These are phyloP conservation scores for Otis tarda DNA, from an alignment of 2,113 vertebrate species.

Conservation along the genomic window DNA sequence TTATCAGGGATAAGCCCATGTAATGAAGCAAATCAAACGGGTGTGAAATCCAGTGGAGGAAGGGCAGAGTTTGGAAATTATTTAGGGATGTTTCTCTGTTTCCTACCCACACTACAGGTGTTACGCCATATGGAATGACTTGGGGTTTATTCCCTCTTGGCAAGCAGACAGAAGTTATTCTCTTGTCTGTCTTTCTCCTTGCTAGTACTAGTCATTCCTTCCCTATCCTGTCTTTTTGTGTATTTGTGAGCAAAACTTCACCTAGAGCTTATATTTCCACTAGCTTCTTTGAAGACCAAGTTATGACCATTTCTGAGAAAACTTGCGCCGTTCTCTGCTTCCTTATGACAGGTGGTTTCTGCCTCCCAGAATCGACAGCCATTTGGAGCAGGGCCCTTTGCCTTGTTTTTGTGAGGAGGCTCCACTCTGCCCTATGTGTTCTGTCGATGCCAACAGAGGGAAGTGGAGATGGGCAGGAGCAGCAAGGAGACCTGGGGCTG, in stretches of 20 bases:
- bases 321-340: neutral
- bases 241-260: neutral
- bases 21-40: neutral
- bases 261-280: neutral
- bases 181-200: neutral
- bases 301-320: neutral
- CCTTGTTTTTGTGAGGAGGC: neutral
- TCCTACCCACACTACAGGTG: neutral
- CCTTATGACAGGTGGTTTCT: neutral
- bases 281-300: neutral
- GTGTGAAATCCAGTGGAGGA: neutral
- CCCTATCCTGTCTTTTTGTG: neutral
- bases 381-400: neutral
- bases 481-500: neutral
- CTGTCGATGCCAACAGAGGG: too few relatives aligned
- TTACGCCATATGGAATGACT: neutral
- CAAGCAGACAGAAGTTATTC: neutral
- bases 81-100: neutral
- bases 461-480: neutral
- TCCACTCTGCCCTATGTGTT: neutral
- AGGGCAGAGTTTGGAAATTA: neutral
- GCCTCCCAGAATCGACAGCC: neutral
- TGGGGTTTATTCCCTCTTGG: neutral
- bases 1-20: neutral
- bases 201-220: neutral